Percentiles rank a stretch among this genome's conserved stretches.
Evolutionary conservation across 1,140 invertebrate species (phyloP).

Genomic region (Diachasmimorpha longicaudata): DNA sequence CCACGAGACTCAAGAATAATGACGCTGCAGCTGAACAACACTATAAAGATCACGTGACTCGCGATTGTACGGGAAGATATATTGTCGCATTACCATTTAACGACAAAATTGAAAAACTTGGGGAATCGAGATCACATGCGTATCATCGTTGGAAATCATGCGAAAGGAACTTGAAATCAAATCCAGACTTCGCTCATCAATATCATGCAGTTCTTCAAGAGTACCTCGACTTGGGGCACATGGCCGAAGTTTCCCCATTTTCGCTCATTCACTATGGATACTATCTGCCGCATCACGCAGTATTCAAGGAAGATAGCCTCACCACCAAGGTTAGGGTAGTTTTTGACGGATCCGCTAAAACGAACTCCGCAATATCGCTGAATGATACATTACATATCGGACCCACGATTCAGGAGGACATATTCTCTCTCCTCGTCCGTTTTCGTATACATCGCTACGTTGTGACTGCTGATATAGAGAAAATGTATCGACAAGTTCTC

Average conservation of each 20-base stretch:
- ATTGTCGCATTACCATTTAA: constrained; percentile 41
- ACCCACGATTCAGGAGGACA: background rate
- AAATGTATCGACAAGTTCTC: background rate
- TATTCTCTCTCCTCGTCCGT: background rate
- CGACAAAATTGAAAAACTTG: background rate
- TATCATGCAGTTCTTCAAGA: constrained; percentile 28
- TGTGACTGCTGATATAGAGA: background rate
- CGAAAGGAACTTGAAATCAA: constrained; percentile 21
- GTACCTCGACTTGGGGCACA: constrained; percentile 26
- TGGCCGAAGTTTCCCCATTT: background rate
- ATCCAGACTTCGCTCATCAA: constrained; percentile 3
- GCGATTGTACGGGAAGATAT: constrained; percentile 34
- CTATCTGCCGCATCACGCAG: constrained; percentile 41
- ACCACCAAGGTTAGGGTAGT: too few species aligned
- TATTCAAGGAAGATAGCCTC: too few species aligned
- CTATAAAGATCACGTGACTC: constrained; percentile 30
- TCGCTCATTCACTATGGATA: background rate
- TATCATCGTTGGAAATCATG: background rate
- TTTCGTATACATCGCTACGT: background rate
- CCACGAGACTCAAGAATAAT: background rate
- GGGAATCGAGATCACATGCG: constrained; percentile 12
- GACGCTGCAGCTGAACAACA: constrained; percentile 35
- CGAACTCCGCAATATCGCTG: background rate
- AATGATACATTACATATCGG: background rate
- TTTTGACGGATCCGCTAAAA: constrained; percentile 36